Percentiles rank a stretch among this genome's conserved stretches.
phyloP scores from a whole-genome alignment of 2,113 vertebrate species.

The Neogobius melanostomus region DNA sequence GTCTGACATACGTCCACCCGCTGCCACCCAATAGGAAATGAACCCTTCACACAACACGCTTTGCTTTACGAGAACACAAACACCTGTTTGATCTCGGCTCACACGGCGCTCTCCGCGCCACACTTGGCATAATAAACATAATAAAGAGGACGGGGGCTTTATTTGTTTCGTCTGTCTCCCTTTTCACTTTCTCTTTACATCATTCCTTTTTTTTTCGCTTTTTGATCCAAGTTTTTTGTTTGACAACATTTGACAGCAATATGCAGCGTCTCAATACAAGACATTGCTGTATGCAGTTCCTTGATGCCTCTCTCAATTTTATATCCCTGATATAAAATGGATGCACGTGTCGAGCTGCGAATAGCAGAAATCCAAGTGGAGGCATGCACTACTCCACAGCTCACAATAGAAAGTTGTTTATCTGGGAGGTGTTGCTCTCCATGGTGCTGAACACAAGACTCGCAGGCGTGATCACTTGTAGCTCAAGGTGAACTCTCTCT shows the following conservation, averaged over 20 bases:
- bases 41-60: constrained; percentile 48
- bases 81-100: constrained; percentile 37
- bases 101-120: neutral
- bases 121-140: neutral
- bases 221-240: neutral
- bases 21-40: constrained; percentile 61
- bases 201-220: neutral
- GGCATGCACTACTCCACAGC: neutral
- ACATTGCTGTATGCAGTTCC: no score
- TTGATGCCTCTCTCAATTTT: no score
- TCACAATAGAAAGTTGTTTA: neutral
- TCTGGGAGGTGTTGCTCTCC: constrained; percentile 60
- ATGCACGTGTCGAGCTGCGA: neutral
- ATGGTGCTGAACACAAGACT: constrained; percentile 70
- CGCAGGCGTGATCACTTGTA: constrained; percentile 7
- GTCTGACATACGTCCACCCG: constrained; percentile 70
- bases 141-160: neutral
- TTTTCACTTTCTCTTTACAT: neutral
- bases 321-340: no score
- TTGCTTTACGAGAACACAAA: constrained; percentile 22
- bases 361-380: neutral
- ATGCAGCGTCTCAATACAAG: no score
- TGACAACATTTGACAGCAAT: neutral
- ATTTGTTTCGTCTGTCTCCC: neutral
- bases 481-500: constrained; percentile 23